Evolutionary conservation across 37 sponge, comb jelly and placozoan genomes (phyloP).

Genomic region (Tethya wilhelma): DNA sequence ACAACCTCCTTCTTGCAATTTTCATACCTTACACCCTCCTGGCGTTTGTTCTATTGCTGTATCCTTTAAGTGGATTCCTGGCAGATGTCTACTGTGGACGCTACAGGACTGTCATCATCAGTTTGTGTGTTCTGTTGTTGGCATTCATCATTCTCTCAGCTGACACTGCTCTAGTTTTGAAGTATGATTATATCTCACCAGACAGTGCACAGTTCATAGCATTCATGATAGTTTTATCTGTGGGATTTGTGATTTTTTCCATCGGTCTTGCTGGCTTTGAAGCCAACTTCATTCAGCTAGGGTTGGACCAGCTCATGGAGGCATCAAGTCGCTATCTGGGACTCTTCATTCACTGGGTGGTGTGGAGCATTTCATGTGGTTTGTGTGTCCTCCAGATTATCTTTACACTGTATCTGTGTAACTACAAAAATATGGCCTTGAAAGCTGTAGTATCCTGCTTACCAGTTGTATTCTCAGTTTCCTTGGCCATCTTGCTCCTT

Average conservation of each 20-base stretch:
- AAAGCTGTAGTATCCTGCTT: too few species aligned
- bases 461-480: background rate
- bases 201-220: too few species aligned
- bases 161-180: background rate
- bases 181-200: too few species aligned
- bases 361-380: background rate
- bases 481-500: background rate
- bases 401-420: background rate
- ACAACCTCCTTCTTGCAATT: too few species aligned
- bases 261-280: conserved; percentile 7
- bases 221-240: too few species aligned
- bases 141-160: too few species aligned
- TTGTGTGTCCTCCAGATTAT: background rate
- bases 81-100: conserved; percentile 13
- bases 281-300: conserved; percentile 12
- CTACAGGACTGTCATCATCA: background rate
- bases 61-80: conserved; percentile 6
- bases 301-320: conserved; percentile 15
- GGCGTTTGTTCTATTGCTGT: background rate
- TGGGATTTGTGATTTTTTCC: background rate
- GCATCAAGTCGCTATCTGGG: conserved; percentile 13
- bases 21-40: background rate
- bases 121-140: too few species aligned
- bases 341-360: conserved; percentile 16
- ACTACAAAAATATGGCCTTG: too few species aligned